Percentiles rank a stretch among this genome's conserved stretches.
These are phyloP conservation scores for Siderastrea radians DNA, from an alignment of 92 coral and sea anemone species.

Conservation along the genomic window DNA sequence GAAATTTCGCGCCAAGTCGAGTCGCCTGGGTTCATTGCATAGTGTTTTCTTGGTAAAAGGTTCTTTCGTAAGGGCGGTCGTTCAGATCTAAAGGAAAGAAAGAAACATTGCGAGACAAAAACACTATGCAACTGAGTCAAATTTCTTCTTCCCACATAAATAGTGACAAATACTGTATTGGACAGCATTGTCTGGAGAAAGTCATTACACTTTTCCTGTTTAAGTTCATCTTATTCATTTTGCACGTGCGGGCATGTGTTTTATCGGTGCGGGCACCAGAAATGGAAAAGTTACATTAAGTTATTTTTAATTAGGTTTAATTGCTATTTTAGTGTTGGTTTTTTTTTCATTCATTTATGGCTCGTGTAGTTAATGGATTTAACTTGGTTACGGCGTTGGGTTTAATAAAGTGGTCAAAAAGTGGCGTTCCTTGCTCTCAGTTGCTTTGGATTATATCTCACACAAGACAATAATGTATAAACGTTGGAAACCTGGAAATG, in stretches of 20 bases:
- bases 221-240: background rate
- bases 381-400: conserved; percentile 13
- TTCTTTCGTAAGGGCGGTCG: background rate
- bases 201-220: background rate
- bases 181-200: background rate
- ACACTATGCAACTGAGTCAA: too few species aligned
- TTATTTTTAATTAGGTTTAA: conserved; percentile 11
- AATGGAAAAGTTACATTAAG: background rate
- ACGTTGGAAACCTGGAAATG: too few species aligned
- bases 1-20: too few species aligned
- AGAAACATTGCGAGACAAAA: too few species aligned
- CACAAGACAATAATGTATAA: too few species aligned
- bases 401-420: conserved; percentile 31
- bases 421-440: background rate
- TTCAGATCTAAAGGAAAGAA: background rate
- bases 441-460: too few species aligned
- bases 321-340: background rate
- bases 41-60: too few species aligned
- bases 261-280: conserved; percentile 50
- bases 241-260: conserved; percentile 59
- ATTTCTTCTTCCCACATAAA: background rate
- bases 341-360: background rate
- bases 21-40: too few species aligned
- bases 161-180: background rate
- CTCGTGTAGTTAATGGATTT: background rate